These are phyloP conservation scores for Platerodrilus igneus DNA, from an alignment of 2,888 invertebrate genomes.

Conservation along the genomic window DNA sequence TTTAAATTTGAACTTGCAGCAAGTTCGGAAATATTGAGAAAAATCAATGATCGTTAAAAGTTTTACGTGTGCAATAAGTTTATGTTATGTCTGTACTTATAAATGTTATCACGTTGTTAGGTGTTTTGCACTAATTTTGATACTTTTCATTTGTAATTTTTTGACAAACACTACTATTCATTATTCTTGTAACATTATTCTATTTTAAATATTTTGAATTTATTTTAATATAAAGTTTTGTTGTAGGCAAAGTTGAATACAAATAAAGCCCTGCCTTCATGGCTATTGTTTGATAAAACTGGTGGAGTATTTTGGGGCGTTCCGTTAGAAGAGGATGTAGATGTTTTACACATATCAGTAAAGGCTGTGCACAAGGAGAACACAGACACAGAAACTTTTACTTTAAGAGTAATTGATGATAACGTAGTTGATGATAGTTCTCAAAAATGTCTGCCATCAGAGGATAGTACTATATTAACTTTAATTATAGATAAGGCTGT, in stretches of 20 bases:
- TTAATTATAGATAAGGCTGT: conserved; percentile 65
- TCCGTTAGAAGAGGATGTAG: conserved; percentile 63
- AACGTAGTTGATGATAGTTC: conserved; percentile 27
- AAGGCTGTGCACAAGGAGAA: conserved; percentile 48
- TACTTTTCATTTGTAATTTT: too few relatives aligned
- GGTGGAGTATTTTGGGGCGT: conserved; percentile 71
- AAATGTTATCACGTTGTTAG: too few relatives aligned
- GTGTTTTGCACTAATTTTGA: too few relatives aligned
- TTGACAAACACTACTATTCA: too few relatives aligned
- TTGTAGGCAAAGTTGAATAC: conserved; percentile 47
- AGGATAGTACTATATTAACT: conserved; percentile 53
- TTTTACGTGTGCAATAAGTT: too few relatives aligned
- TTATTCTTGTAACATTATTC: too few relatives aligned
- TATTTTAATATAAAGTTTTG: too few relatives aligned
- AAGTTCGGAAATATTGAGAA: too few relatives aligned
- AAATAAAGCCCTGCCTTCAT: conserved; percentile 54
- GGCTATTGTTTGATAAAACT: conserved; percentile 67
- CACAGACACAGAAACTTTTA: conserved; percentile 61
- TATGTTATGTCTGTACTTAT: too few relatives aligned
- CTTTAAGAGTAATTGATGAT: conserved; percentile 56
- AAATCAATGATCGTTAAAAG: too few relatives aligned
- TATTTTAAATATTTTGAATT: neutral
- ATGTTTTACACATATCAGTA: conserved; percentile 60
- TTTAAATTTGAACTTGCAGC: too few relatives aligned
- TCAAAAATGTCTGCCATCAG: conserved; percentile 37